Evolutionary conservation across 2,888 invertebrate species (phyloP), one percentile per base, ranked within the genome.

Genomic region (Fragum whitleyi): DNA sequence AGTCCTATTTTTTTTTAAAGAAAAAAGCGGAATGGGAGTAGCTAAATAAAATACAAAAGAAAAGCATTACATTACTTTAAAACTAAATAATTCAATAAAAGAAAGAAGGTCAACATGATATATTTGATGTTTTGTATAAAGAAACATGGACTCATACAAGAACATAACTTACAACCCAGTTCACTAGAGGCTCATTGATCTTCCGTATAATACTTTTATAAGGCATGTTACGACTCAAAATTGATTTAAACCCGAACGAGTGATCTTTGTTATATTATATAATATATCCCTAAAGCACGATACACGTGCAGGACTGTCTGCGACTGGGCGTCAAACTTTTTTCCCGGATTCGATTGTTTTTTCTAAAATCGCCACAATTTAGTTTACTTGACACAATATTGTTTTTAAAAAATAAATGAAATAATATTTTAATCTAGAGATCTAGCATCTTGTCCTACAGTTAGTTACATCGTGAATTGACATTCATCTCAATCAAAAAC

Each of bases 131-230:
- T 57, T 26, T 26, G 47, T 23, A 26, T 26, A 57, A 21, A 57
- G 26, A 57, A 57, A 57, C 57, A 57, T 23, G 23, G 23, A 23
- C 7, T 57, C 57, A 57, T 57, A 57, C 23, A 57, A 23, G 57
- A 57, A 3, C 57, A 57, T 57, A 57, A 57, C 11, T n/a, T 57
- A 57, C 9, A 26, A 23, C 26, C 26, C 11, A 3, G 21, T 26
- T 21, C 57, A 57, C 57, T 26, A 57, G 57, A 57, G 57, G 26
- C 57, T 14, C 57, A 57, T 57, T 57, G 57, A 57, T 57, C 57
- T 57, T 57, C 26, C 57, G 14, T n/a, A n/a, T 57, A 57, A 57
- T 57, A 57, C 2, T 57, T 57, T 57, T 57, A 57, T 57, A 57
- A 9, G 57, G 23, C 57, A 26, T 57, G 57, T 57, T 19, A 57